phyloP scores from a whole-genome alignment of 2,888 invertebrate species.

The Coenonympha arcania region DNA sequence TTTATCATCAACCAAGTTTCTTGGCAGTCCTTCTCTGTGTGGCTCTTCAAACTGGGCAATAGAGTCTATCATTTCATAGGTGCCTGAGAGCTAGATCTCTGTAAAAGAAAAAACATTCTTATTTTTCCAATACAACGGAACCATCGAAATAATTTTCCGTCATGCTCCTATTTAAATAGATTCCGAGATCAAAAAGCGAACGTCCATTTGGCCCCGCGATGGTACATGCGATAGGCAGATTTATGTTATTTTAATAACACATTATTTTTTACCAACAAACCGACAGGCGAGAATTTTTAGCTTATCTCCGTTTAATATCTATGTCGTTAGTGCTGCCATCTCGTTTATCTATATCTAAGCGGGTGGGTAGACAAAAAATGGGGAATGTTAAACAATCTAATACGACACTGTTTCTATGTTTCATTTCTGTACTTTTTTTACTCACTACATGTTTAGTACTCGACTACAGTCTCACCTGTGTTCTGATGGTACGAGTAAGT shows the following conservation, averaged over 20 bases:
- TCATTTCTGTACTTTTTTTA: too few species aligned
- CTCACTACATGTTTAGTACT: too few species aligned
- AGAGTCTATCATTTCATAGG: too few species aligned
- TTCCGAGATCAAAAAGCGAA: constrained; percentile 53
- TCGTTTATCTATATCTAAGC: constrained; percentile 16
- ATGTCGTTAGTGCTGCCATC: constrained; percentile 21
- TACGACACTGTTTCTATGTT: too few species aligned
- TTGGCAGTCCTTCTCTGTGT: too few species aligned
- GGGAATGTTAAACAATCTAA: neutral
- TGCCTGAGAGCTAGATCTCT: too few species aligned
- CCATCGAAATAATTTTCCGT: constrained; percentile 11
- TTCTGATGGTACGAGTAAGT: too few species aligned
- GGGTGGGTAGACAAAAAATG: constrained; percentile 32
- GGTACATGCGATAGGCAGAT: constrained; percentile 57
- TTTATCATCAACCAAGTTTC: too few species aligned
- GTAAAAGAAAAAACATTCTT: too few species aligned
- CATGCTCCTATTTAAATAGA: constrained; percentile 12
- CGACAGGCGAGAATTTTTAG: constrained; percentile 30
- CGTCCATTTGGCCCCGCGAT: constrained; percentile 59
- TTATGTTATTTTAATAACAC: constrained; percentile 51
- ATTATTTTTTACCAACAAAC: constrained; percentile 32
- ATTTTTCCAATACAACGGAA: too few species aligned
- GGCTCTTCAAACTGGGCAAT: too few species aligned
- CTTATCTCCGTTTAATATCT: constrained; percentile 30
- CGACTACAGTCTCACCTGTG: too few species aligned